Evolutionary conservation across 2,888 invertebrate genomes (phyloP).

Genomic region (Calameuta pallipes): DNA sequence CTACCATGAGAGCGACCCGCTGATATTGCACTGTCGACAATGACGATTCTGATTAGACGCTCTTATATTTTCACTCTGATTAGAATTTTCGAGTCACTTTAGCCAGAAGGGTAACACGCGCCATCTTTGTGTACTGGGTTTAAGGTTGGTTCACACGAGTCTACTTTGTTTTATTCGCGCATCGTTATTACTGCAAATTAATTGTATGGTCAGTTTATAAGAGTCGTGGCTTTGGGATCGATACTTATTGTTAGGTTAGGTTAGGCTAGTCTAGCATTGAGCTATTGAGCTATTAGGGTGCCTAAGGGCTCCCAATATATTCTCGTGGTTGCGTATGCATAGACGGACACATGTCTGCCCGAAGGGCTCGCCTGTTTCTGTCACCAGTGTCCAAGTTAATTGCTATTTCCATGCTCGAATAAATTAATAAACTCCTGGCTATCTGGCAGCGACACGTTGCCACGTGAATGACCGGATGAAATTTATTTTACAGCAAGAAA

Average conservation of each 20-base stretch:
- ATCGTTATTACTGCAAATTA: background rate
- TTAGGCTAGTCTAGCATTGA: background rate
- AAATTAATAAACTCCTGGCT: conserved; percentile 62
- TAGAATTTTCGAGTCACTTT: conserved; percentile 11
- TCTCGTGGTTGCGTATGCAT: conserved; percentile 30
- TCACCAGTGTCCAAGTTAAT: conserved; percentile 64
- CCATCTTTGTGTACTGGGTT: background rate
- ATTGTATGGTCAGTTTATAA: background rate
- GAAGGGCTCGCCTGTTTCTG: conserved; percentile 61
- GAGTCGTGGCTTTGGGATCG: background rate
- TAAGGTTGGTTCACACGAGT: background rate
- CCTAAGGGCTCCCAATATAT: conserved; percentile 29
- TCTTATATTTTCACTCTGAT: conserved; percentile 8
- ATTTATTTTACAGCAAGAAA: conserved; percentile 33
- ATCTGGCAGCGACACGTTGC: conserved; percentile 48
- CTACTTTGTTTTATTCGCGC: background rate
- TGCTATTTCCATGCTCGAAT: conserved; percentile 64
- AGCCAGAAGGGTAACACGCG: background rate
- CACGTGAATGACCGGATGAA: conserved; percentile 25
- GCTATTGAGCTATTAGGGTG: conserved; percentile 9
- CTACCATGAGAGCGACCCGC: background rate
- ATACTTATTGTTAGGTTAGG: background rate
- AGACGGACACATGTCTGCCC: conserved; percentile 50
- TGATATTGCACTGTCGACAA: conserved; percentile 4
- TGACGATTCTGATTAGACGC: conserved; percentile 15